Evolutionary conservation across 1,140 invertebrate genomes (phyloP).

Genomic region (Drosophila erecta): DNA sequence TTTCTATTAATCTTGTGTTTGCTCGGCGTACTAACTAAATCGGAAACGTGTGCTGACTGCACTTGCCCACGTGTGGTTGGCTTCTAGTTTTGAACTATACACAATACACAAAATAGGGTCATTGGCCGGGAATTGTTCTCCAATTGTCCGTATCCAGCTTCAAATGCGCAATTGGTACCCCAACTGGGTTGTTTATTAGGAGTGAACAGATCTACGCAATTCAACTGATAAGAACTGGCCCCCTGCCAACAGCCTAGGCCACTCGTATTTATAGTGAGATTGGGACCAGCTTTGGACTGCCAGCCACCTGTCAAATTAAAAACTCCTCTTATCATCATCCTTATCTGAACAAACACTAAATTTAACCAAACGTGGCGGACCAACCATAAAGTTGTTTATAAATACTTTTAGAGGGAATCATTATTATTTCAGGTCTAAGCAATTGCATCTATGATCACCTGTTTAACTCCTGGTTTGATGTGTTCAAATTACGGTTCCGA

Average conservation of each 20-base stretch:
- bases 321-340: slow-evolving; percentile 1
- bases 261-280: neutral
- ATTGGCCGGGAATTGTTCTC: neutral
- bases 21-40: neutral
- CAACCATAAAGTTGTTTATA: too few relatives aligned
- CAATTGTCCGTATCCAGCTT: neutral
- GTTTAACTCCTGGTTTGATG: too few relatives aligned
- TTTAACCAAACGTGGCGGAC: slow-evolving; percentile 1
- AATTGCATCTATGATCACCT: too few relatives aligned
- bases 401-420: too few relatives aligned
- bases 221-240: slow-evolving; percentile 25
- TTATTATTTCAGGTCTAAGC: too few relatives aligned
- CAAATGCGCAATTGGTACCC: slow-evolving; percentile 1
- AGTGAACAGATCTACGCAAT: slow-evolving; percentile 7
- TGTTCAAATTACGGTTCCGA: too few relatives aligned
- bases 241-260: slow-evolving; percentile 32
- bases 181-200: neutral
- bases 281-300: slow-evolving; percentile 9
- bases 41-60: neutral
- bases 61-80: neutral
- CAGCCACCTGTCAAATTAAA: slow-evolving; percentile 17
- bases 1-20: slow-evolving; percentile 1
- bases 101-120: neutral
- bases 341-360: neutral
- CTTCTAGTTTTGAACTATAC: neutral